These are phyloP conservation scores for Temnothorax curvispinosus DNA, from an alignment of 1,140 invertebrate genomes.

Conservation along the genomic window DNA sequence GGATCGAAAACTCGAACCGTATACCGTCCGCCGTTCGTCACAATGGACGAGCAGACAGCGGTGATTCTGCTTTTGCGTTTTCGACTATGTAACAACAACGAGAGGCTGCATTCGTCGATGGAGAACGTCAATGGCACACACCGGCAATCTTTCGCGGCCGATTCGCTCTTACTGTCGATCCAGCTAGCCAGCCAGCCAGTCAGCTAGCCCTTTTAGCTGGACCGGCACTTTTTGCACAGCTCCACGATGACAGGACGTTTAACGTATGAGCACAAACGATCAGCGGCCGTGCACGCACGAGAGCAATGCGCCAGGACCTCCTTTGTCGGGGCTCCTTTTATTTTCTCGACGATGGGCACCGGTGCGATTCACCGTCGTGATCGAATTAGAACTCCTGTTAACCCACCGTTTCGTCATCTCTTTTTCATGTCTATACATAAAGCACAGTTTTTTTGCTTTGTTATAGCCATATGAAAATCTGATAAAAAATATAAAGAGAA, in stretches of 20 bases:
- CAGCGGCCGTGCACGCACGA: slow-evolving; percentile 37
- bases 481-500: slow-evolving; percentile 6
- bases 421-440: slow-evolving; percentile 39
- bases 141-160: slow-evolving; percentile 42
- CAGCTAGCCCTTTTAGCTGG: slow-evolving; percentile 36
- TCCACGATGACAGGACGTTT: slow-evolving; percentile 61
- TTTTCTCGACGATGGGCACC: slow-evolving; percentile 54
- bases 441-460: slow-evolving; percentile 14
- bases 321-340: slow-evolving; percentile 57
- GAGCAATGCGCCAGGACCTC: slow-evolving; percentile 19
- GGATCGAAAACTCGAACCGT: slow-evolving; percentile 24
- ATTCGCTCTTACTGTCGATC: slow-evolving; percentile 30
- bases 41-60: not conserved
- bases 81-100: slow-evolving; percentile 24
- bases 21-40: slow-evolving; percentile 10
- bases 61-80: slow-evolving; percentile 29
- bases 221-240: slow-evolving; percentile 57
- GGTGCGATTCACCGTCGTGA: slow-evolving; percentile 44
- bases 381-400: slow-evolving; percentile 56
- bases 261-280: slow-evolving; percentile 57
- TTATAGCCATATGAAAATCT: not conserved
- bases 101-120: slow-evolving; percentile 33
- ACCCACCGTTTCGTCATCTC: slow-evolving; percentile 29
- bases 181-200: not conserved
- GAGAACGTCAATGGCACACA: slow-evolving; percentile 50